Percentiles rank a stretch among this genome's conserved stretches.
phyloP scores from a whole-genome alignment of 2,797 vertebrate genomes.

The Lagocephalus sceleratus region DNA sequence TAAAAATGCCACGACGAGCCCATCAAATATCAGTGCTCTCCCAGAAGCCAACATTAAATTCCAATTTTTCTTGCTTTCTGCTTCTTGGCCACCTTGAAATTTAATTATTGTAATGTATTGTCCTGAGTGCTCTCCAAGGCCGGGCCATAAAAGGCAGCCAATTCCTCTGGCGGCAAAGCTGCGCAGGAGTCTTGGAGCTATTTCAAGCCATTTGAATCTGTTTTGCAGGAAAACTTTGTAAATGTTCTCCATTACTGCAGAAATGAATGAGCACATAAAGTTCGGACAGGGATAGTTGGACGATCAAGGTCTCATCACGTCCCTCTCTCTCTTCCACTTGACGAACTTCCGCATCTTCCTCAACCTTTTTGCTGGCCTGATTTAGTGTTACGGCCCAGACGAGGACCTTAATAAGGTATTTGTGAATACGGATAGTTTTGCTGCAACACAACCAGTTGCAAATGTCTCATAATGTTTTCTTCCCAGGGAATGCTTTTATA shows the following conservation, averaged over 20 bases:
- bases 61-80: slow-evolving; percentile 66
- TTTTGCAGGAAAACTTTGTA: slow-evolving; percentile 60
- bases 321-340: slow-evolving; percentile 29
- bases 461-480: slow-evolving; percentile 14
- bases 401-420: slow-evolving; percentile 9
- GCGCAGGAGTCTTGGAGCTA: slow-evolving; percentile 58
- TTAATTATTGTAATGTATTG: slow-evolving; percentile 80
- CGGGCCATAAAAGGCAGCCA: slow-evolving; percentile 64
- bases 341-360: slow-evolving; percentile 26
- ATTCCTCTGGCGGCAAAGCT: slow-evolving; percentile 52
- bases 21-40: slow-evolving; percentile 39
- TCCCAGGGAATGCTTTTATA: slow-evolving; percentile 7
- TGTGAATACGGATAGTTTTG: slow-evolving; percentile 6
- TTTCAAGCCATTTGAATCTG: slow-evolving; percentile 69
- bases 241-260: slow-evolving; percentile 47
- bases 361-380: slow-evolving; percentile 10
- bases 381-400: slow-evolving; percentile 4
- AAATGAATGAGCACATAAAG: slow-evolving; percentile 60
- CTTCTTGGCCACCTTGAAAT: slow-evolving; percentile 75
- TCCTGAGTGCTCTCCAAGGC: slow-evolving; percentile 76
- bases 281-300: slow-evolving; percentile 22
- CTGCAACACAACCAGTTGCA: slow-evolving; percentile 7
- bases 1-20: slow-evolving; percentile 56
- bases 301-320: slow-evolving; percentile 42
- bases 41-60: slow-evolving; percentile 64